Evolutionary conservation across 2,113 vertebrate genomes (phyloP), one percentile per base, ranked within the genome.

Genomic region (Trogon surrucura): DNA sequence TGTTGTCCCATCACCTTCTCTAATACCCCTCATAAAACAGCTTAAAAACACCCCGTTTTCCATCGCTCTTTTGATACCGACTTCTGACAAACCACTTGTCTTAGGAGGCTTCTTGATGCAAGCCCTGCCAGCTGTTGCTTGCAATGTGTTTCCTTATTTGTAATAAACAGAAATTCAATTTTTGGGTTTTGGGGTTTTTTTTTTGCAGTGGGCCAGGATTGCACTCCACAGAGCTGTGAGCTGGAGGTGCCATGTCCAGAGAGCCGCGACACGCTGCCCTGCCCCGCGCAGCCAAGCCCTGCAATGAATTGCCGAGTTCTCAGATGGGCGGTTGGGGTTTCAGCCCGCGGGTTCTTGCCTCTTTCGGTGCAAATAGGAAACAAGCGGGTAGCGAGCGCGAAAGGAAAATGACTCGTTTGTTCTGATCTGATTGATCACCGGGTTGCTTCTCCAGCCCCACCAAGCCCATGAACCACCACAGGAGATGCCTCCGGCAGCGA

Each of bases 1-100:
- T 2, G 11, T 10, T 0, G 5, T 6, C 64, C 62, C 56, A 36
- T 36, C 0, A 0, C 56, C 1, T 10, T 10, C 60, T 34, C 20
- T 21, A 34, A 8, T 5, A 5, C 64, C 45, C 50, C 45, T 82
- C 18, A 0, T 26, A 13, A 38, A 73, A 26, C 67, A 50, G 64
- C 85, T 41, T 16, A 18, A 77, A 73, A 85, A 57, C 15, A 57
- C 61, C 57, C 86, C 60, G 16, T 75, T 94, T 95, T 80, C 47
- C 74, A 82, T 5, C 20, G 29, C 57, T 3, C 5, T 30, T 75
- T 48, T 1, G 0, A 53, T 79, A 71, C 6, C 0, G 0, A 4
- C 58, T 69, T 88, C 88, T 91, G 75, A 70, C 80, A 90, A 83
- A 11, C 30, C 2, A 0, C 53, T 83, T 36, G 41, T 48, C 47